Evolutionary conservation across 2,797 vertebrate species (phyloP).

Genomic region (Lithobates sylvaticus): DNA sequence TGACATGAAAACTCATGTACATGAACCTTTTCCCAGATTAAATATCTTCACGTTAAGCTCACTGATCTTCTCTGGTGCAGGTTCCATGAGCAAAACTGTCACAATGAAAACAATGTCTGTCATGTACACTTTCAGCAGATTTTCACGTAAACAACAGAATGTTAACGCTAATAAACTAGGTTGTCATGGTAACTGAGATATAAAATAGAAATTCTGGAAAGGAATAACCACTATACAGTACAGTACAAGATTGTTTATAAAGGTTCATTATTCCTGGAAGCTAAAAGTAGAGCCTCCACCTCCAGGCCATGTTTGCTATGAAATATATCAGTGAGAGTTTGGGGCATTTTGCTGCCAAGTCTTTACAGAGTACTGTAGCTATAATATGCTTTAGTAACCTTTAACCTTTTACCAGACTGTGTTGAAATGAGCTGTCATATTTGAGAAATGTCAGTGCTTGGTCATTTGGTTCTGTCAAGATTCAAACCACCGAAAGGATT

Average conservation of each 20-base stretch:
- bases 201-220: conserved; percentile 32
- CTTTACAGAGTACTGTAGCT: conserved; percentile 15
- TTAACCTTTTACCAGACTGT: conserved; percentile 63
- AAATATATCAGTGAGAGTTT: conserved; percentile 59
- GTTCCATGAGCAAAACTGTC: conserved; percentile 44
- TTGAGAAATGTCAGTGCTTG: conserved; percentile 70
- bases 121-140: conserved; percentile 52
- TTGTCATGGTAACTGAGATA: conserved; percentile 64
- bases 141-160: conserved; percentile 67
- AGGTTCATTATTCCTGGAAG: conserved; percentile 47
- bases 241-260: conserved; percentile 11
- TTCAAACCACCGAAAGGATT: conserved; percentile 63
- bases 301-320: conserved; percentile 52
- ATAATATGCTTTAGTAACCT: conserved; percentile 65
- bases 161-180: conserved; percentile 68
- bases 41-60: conserved; percentile 7
- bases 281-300: conserved; percentile 41
- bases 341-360: conserved; percentile 49
- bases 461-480: conserved; percentile 65
- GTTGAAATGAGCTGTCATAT: conserved; percentile 68
- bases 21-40: conserved; percentile 5
- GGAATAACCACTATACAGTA: background rate
- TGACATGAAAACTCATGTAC: conserved; percentile 11
- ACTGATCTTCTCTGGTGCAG: conserved; percentile 30
- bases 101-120: conserved; percentile 35